phyloP scores from a whole-genome alignment of 2,888 invertebrate genomes.

The Luperina testacea region DNA sequence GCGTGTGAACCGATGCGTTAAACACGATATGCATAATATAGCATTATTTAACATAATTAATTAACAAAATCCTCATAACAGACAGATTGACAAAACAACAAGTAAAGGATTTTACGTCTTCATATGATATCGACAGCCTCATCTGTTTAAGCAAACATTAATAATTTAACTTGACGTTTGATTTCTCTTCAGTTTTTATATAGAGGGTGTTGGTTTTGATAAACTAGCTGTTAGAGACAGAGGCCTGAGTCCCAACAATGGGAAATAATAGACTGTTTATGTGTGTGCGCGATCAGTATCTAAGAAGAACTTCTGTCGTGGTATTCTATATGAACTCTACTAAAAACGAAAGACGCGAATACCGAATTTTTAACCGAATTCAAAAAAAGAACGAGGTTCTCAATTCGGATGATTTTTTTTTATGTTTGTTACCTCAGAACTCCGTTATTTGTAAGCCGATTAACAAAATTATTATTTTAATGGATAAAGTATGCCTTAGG shows the following conservation, averaged over 20 bases:
- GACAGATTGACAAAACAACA: constrained; percentile 88
- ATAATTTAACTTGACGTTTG: constrained; percentile 84
- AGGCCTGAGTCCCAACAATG: no score
- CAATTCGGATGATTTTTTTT: no score
- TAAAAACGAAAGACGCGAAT: neutral
- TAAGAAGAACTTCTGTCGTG: neutral
- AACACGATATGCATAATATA: constrained; percentile 88
- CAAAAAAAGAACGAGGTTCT: no score
- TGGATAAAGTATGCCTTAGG: no score
- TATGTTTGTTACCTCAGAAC: no score
- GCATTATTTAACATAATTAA: constrained; percentile 89
- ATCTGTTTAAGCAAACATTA: constrained; percentile 86
- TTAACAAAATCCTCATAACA: constrained; percentile 73
- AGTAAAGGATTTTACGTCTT: constrained; percentile 82
- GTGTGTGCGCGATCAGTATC: neutral
- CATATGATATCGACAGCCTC: constrained; percentile 85
- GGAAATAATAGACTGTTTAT: neutral
- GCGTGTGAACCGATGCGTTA: constrained; percentile 78
- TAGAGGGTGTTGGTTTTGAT: constrained; percentile 70
- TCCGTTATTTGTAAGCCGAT: no score
- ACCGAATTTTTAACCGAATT: no score
- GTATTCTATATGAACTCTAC: neutral
- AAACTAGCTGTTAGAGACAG: neutral
- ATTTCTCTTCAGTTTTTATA: constrained; percentile 81
- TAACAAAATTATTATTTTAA: no score